Base-by-base conservation (phyloP, 1,140 invertebrate genomes). In the Polypedilum pembai region DNA sequence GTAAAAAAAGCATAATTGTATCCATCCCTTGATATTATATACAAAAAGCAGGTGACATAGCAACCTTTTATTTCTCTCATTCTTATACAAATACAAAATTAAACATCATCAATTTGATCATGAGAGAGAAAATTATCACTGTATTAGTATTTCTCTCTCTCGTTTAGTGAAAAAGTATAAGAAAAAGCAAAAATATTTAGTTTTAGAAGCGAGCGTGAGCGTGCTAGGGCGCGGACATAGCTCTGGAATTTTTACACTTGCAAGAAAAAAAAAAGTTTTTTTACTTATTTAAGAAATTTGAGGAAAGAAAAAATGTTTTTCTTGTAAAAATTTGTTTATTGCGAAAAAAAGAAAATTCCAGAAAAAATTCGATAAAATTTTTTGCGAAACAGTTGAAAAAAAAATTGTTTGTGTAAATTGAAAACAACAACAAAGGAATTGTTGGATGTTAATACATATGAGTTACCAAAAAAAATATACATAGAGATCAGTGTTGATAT, bases 121-220 rank as follows among this genome's bases (percentile, higher is more conserved):
- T 45, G 8, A 45, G 41, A 45, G 41, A 45, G 41, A 8, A 45
- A 45, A 3, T 4, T 33, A 3, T 33, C 24, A 33, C 1, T 33
- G 24, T 33, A 33, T 33, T 33, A 33, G 24, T 33, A 56, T 56
- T 45, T 41, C 15, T 56, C 12, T n/a, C 45, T n/a, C 45, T 15
- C 45, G 15, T 45, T 3, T 45, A 12, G 8, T 4, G 15, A 56
- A 15, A 56, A 56, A 56, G 8, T 56, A 33, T 33, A n/a, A 56
- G 45, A 56, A 56, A 56, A 56, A 56, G n/a, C 12, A 15, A n/a
- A 15, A 12, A 56, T 56, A n/a, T 56, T 56, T n/a, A 56, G 45
- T 56, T n/a, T 56, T 56, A n/a, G 12, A 56, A 56, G 45, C n/a
- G 45, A 56, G 45, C 45, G 45, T 56, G 45, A 56, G 45, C 45